Conservation (phyloP, 2,797 vertebrate genomes). For the Huso huso region DNA sequence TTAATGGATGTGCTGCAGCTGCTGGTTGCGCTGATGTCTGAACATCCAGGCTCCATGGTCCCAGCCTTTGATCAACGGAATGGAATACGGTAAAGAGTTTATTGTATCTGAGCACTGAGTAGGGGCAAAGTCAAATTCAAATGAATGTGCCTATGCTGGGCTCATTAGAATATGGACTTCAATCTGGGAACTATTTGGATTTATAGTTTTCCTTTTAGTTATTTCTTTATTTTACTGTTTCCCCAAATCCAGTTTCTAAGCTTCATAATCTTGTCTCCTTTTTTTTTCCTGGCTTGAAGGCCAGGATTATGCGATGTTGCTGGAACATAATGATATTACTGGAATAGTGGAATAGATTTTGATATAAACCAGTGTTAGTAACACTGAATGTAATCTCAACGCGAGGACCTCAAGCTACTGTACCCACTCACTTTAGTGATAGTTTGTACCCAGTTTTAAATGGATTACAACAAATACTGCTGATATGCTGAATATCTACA, state of each 20-base stretch:
- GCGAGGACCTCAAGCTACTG: no score
- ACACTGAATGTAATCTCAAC: no score
- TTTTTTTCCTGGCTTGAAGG: neutral
- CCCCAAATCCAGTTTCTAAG: neutral
- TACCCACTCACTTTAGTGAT: no score
- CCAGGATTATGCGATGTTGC: neutral
- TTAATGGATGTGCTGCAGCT: slow-evolving; percentile 95
- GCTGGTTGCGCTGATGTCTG: slow-evolving; percentile 93
- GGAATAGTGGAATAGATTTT: no score
- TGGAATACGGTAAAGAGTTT: slow-evolving; percentile 77
- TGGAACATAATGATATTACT: no score
- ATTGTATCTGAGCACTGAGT: slow-evolving; percentile 1
- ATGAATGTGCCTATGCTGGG: slow-evolving; percentile 4
- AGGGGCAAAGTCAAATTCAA: neutral
- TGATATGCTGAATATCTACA: no score
- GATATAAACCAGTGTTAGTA: no score
- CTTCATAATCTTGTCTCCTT: neutral
- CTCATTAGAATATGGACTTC: neutral
- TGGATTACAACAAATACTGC: no score
- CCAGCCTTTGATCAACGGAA: slow-evolving; percentile 95
- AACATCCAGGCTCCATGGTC: slow-evolving; percentile 88
- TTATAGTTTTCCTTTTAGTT: slow-evolving; percentile 9
- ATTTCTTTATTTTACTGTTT: neutral
- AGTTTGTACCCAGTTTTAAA: no score
- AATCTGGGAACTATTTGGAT: neutral